Base-by-base conservation (phyloP, 2,888 invertebrate species). In the Physocephala rufipes region DNA sequence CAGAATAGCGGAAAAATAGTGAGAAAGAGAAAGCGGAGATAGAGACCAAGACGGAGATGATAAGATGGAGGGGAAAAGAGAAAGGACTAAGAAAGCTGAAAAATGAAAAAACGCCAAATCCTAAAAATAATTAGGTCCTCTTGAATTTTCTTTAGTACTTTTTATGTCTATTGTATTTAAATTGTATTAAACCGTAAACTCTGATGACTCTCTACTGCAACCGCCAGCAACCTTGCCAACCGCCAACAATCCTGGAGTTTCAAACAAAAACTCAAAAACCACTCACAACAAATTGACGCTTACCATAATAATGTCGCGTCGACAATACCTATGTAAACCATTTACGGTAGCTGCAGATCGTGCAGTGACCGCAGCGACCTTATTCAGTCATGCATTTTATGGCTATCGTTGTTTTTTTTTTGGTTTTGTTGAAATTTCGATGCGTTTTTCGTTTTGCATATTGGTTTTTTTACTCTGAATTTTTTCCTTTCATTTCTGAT, bases 111-210 rank as follows among this genome's bases (percentile, higher is more conserved):
- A 55, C 45, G 26, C 45, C 19, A 43, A 19, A 61, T n/a, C n/a
- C n/a, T n/a, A n/a, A n/a, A n/a, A n/a, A n/a, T n/a, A n/a, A n/a
- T n/a, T n/a, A n/a, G n/a, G n/a, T n/a, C n/a, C n/a, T n/a, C n/a
- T n/a, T n/a, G n/a, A n/a, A 68, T 51, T 36, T 68, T 68, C 68
- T 30, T 68, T 47, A 49, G 36, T 36, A 49, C 62, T 68, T 61
- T n/a, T 68, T 68, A 36, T 51, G 68, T 47, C 30, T 19, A 36
- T 49, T 68, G 51, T 51, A 1, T 36, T 61, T 62, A 68, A 68
- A 62, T 68, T 68, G 68, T 62, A 62, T 13, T 16, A 62, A n/a
- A 30, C 16, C 26, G 43, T 36, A 4, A 36, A 4, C 36, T 36
- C 36, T 9, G 36, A 4, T 9, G 36, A 9, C 36, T 36, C 36